Evolutionary conservation across 64 coral and sea anemone species (phyloP).

Genomic region (Pocillopora verrucosa): DNA sequence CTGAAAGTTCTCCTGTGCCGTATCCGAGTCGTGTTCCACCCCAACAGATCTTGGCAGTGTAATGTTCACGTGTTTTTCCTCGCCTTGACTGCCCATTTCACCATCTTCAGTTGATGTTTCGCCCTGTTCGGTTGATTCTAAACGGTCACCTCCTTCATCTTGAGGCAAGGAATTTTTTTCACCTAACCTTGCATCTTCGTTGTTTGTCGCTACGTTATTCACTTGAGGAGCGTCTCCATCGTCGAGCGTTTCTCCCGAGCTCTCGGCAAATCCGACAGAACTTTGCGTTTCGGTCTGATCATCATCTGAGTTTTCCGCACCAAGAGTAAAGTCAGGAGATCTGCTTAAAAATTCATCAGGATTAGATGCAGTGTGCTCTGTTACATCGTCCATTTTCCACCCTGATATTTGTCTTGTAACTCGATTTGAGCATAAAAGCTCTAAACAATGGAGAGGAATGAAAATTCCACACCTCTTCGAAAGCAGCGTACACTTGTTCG

Average conservation of each 20-base stretch:
- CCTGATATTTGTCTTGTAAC: background rate
- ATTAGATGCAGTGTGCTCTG: background rate
- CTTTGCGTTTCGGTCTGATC: conserved; percentile 29
- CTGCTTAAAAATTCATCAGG: conserved; percentile 37
- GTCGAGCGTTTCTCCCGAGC: background rate
- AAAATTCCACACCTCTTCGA: background rate
- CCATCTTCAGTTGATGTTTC: background rate
- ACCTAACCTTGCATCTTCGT: background rate
- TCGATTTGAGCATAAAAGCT: background rate
- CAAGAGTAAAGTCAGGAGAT: background rate
- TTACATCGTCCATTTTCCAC: conserved; percentile 2
- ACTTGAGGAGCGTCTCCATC: background rate
- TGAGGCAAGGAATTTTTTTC: background rate
- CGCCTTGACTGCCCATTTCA: background rate
- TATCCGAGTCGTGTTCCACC: background rate
- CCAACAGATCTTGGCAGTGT: background rate
- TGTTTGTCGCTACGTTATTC: background rate
- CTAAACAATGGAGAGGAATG: background rate
- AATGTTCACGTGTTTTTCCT: background rate
- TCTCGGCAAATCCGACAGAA: background rate
- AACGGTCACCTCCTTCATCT: background rate
- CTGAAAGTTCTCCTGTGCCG: background rate
- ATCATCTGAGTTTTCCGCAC: background rate
- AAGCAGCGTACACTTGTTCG: background rate
- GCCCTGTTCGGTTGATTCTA: background rate